These are phyloP conservation scores for Jordanella pulchra DNA, from an alignment of 2,797 vertebrate genomes.

Conservation along the genomic window DNA sequence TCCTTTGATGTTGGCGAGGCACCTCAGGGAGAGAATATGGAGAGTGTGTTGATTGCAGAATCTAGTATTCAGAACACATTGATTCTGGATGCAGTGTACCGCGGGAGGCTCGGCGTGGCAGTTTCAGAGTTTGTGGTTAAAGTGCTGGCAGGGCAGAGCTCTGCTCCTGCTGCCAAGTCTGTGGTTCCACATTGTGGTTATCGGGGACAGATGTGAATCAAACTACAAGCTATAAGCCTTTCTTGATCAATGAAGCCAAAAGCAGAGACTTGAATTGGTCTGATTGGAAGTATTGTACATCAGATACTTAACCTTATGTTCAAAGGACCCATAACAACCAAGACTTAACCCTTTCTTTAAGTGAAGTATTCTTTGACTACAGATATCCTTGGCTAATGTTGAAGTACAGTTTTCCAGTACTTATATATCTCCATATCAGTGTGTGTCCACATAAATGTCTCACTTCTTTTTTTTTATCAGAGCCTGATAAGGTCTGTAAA, in stretches of 20 bases:
- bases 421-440: not conserved
- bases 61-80: constrained; percentile 67
- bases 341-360: not conserved
- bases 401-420: not conserved
- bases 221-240: constrained; percentile 36
- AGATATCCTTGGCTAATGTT: constrained; percentile 8
- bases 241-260: constrained; percentile 49
- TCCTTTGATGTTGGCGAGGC: constrained; percentile 74
- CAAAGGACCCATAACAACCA: constrained; percentile 26
- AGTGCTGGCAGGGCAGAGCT: constrained; percentile 47
- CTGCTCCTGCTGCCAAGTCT: constrained; percentile 53
- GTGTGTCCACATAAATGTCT: constrained; percentile 7
- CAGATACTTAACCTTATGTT: constrained; percentile 33
- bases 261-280: constrained; percentile 25
- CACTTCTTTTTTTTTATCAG: constrained; percentile 5
- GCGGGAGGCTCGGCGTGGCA: constrained; percentile 45
- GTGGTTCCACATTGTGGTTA: constrained; percentile 59
- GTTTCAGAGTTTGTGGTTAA: constrained; percentile 64
- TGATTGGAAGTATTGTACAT: constrained; percentile 25
- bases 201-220: constrained; percentile 65
- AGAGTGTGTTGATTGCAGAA: constrained; percentile 69
- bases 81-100: constrained; percentile 36
- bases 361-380: constrained; percentile 18
- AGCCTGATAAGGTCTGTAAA: constrained; percentile 8
- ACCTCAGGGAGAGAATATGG: constrained; percentile 63